phyloP scores from a whole-genome alignment of 2,797 vertebrate genomes.

The Pogoniulus pusillus region DNA sequence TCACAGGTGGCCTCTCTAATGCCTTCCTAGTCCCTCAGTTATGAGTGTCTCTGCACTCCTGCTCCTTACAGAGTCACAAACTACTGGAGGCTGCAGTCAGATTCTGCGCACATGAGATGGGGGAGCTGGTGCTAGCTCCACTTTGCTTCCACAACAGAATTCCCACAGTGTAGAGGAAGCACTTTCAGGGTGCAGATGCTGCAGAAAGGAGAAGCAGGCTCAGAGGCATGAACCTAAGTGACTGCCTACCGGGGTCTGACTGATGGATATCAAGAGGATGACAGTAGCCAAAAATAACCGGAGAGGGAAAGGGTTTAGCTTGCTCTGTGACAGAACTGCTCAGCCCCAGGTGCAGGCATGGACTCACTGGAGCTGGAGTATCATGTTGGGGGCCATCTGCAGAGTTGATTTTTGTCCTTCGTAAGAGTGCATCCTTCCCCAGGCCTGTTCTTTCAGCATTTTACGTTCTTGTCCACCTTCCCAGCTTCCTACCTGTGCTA shows the following conservation, averaged over 20 bases:
- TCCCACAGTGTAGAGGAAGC: not conserved
- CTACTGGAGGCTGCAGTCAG: not conserved
- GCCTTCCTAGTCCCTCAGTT: not conserved
- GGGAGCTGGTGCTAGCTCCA: not conserved
- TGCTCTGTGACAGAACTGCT: not conserved
- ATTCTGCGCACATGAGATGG: not conserved
- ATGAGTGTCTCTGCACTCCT: accelerated
- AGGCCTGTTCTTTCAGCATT: not conserved
- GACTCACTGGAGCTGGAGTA: not conserved
- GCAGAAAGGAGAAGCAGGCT: not conserved
- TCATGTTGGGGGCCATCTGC: not conserved
- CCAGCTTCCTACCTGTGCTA: not conserved
- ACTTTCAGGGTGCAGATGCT: not conserved
- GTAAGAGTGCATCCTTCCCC: not conserved
- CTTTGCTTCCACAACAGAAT: not conserved
- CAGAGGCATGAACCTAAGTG: not conserved
- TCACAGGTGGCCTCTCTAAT: not conserved
- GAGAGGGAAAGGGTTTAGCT: not conserved
- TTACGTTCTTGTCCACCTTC: not conserved
- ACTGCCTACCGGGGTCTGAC: not conserved
- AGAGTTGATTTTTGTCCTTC: not conserved
- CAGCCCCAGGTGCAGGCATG: not conserved
- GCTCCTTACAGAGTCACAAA: not conserved
- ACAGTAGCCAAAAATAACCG: not conserved
- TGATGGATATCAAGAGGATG: not conserved